A percentile compares a stretch with the other conserved stretches of the same genome.
These are phyloP conservation scores for Caranx melampygus DNA, from an alignment of 2,113 vertebrate species.

Conservation along the genomic window DNA sequence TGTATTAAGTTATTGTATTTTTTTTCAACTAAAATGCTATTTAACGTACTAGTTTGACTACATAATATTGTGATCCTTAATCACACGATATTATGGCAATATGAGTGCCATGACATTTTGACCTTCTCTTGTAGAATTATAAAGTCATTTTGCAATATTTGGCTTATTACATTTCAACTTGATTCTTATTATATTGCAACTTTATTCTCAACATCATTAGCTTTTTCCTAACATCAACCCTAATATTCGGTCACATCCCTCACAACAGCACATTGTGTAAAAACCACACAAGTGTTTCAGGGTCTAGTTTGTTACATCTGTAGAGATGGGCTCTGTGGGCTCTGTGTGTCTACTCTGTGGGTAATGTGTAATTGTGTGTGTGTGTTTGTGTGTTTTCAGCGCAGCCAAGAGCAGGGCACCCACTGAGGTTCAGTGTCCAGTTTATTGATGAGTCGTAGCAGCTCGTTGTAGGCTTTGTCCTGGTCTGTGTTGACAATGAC, in stretches of 20 bases:
- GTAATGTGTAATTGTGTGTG: slow-evolving; percentile 14
- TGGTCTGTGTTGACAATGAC: slow-evolving; percentile 96
- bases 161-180: not conserved
- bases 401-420: slow-evolving; percentile 97
- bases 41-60: not conserved
- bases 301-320: slow-evolving; percentile 24
- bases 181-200: not conserved
- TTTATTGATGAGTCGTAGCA: slow-evolving; percentile 97
- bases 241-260: not conserved
- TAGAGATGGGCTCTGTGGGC: not conserved
- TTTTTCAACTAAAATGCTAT: no score
- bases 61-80: no score
- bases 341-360: not conserved
- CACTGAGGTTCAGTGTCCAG: slow-evolving; percentile 99
- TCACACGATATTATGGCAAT: no score
- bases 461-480: slow-evolving; percentile 93
- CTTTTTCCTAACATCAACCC: not conserved
- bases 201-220: not conserved
- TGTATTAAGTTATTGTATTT: no score
- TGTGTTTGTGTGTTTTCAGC: slow-evolving; percentile 69
- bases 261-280: slow-evolving; percentile 6
- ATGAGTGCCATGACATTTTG: not conserved
- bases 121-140: not conserved
- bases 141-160: not conserved
- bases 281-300: slow-evolving; percentile 3